Percentiles rank a stretch among this genome's conserved stretches.
phyloP scores from a whole-genome alignment of 2,888 invertebrate species.

The Oscheius sp. region DNA sequence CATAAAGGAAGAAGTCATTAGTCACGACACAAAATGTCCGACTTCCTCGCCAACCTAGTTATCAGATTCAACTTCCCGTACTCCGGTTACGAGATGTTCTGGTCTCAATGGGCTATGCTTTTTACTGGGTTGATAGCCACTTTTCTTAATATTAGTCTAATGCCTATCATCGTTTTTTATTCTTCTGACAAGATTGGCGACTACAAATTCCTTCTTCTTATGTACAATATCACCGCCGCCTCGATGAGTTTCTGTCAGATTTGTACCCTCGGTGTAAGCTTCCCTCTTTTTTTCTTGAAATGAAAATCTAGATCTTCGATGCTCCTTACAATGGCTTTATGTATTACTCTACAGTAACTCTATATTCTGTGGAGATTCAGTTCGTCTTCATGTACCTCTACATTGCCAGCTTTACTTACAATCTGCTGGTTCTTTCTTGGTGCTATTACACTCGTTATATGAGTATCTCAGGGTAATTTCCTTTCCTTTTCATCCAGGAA shows the following conservation, averaged over 20 bases:
- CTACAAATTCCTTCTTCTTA: constrained; percentile 1
- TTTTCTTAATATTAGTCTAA: not conserved
- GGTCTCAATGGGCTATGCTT: constrained; percentile 5
- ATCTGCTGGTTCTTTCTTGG: not conserved
- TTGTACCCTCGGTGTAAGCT: not conserved
- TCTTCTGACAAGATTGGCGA: constrained; percentile 4
- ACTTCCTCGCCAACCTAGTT: no score
- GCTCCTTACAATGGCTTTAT: not conserved
- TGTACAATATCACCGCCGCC: not conserved
- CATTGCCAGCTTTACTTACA: not conserved
- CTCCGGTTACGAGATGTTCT: no score
- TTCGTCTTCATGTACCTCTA: not conserved
- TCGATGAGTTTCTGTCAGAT: constrained; percentile 3
- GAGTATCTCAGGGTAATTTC: not conserved
- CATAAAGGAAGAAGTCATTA: no score
- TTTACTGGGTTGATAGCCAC: not conserved
- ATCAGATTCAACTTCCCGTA: no score
- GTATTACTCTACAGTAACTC: not conserved
- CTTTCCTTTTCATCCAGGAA: not conserved
- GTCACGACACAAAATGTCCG: no score
- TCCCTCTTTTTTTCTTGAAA: no score
- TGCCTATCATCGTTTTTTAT: not conserved
- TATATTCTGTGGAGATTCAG: not conserved
- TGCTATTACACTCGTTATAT: not conserved
- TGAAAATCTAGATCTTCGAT: not conserved